Base-by-base conservation (phyloP, 2,797 vertebrate species). In the Acanthiza pusilla region DNA sequence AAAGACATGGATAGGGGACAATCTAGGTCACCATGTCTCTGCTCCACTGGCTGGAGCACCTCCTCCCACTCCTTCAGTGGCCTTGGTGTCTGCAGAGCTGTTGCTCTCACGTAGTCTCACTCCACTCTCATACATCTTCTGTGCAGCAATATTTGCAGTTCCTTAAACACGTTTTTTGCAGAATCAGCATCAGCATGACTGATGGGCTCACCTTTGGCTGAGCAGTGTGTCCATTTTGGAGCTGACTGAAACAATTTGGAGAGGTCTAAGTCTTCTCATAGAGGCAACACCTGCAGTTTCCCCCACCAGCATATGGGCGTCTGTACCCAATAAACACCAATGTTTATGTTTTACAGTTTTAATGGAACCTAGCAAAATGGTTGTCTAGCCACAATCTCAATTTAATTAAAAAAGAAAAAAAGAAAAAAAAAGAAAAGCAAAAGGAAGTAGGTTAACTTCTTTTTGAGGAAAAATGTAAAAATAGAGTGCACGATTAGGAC, bases 391-490 rank as follows among this genome's bases (percentile, higher is more conserved):
- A 38, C 8, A 63, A 38, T 11, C 6, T 54, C 7, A 40, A 45
- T 13, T 57, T 40, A 26, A 23, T 60, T 1, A 9, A 36, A 27
- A 30, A 51, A n/a, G n/a, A 27, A 30, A 51, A n/a, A 11, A 38
- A 38, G 12, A 38, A 38, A 38, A 38, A 36, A n/a, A 21, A 23
- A 22, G 14, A 48, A n/a, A 43, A 9, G 2, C 7, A 62, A 19
- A 23, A 12, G 1, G 18, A 48, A 14, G 25, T 23, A 25, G 0
- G 0, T 10, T 30, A 40, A 5, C 4, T 34, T 71, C 2, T 26
- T 51, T 13, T 63, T 63, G 10, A 29, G 8, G 18, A 66, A 76
- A 66, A 68, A 26, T 17, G 1, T 65, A 21, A 65, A 65, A 11
- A 50, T 7, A 61, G 5, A 57, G 10, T 10, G 1, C 2, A 1